Evolutionary conservation across 2,797 vertebrate species (phyloP).

Genomic region (Brotula barbata): DNA sequence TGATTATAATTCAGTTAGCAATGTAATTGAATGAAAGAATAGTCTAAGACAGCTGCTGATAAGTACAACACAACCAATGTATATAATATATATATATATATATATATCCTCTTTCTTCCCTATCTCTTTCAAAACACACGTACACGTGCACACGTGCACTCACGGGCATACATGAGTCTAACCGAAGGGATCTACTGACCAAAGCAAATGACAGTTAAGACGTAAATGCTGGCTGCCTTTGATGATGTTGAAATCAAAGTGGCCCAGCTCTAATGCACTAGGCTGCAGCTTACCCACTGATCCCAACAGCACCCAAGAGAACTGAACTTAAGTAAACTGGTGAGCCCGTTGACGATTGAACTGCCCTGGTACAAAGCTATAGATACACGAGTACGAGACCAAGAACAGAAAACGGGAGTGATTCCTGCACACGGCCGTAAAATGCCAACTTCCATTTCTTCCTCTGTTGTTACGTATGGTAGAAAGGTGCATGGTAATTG

Average conservation of each 20-base stretch:
- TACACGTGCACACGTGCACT: no score
- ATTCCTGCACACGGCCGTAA: slow-evolving; percentile 6
- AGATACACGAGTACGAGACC: neutral
- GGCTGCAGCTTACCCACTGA: slow-evolving; percentile 32
- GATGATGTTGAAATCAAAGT: slow-evolving; percentile 58
- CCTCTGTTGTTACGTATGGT: slow-evolving; percentile 13
- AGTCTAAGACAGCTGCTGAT: no score
- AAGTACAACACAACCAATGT: neutral
- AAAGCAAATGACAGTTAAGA: slow-evolving; percentile 26
- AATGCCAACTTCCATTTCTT: slow-evolving; percentile 13
- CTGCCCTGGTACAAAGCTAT: neutral
- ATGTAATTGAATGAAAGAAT: no score
- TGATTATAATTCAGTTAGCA: no score
- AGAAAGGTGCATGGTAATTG: neutral
- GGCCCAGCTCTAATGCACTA: slow-evolving; percentile 11
- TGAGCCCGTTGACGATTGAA: slow-evolving; percentile 2
- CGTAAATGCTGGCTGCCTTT: slow-evolving; percentile 52
- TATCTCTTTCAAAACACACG: neutral
- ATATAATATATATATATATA: no score
- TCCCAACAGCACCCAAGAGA: slow-evolving; percentile 30
- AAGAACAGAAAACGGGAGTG: slow-evolving; percentile 19
- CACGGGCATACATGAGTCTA: neutral
- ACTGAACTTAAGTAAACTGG: slow-evolving; percentile 9
- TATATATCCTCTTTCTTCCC: neutral
- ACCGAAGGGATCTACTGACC: slow-evolving; percentile 30